Percentiles rank a stretch among this genome's conserved stretches.
Conservation (phyloP, 2,113 vertebrate species). For the Prochilodus magdalenae region DNA sequence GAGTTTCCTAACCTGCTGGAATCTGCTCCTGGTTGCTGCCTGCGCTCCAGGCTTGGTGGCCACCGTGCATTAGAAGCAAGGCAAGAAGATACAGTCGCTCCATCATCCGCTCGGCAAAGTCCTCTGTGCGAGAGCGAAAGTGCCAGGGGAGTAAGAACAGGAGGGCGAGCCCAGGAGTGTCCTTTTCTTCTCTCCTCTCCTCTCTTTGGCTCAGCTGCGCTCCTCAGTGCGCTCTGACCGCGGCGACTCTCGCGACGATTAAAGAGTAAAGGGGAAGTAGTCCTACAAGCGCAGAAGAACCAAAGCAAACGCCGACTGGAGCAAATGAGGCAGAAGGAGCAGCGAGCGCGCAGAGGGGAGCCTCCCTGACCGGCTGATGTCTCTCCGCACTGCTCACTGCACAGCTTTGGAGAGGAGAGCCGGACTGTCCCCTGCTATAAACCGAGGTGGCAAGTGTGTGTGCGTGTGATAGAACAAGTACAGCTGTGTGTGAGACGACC, state of each 20-base stretch:
- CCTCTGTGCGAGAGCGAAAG: neutral
- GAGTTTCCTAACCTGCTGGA: slow-evolving; percentile 78
- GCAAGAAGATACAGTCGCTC: slow-evolving; percentile 62
- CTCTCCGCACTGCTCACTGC: slow-evolving; percentile 31
- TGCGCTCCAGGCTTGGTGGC: slow-evolving; percentile 50
- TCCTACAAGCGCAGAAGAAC: neutral
- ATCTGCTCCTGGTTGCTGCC: slow-evolving; percentile 58
- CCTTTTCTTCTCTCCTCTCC: neutral
- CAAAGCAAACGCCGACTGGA: slow-evolving; percentile 54
- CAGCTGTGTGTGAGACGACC: slow-evolving; percentile 68
- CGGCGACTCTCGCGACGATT: slow-evolving; percentile 19
- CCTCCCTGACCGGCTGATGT: slow-evolving; percentile 66
- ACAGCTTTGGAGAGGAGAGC: slow-evolving; percentile 21
- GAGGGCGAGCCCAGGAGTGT: slow-evolving; percentile 14
- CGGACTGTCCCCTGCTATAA: slow-evolving; percentile 48
- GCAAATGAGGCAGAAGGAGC: slow-evolving; percentile 34
- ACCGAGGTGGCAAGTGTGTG: slow-evolving; percentile 56
- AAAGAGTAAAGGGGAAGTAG: slow-evolving; percentile 34
- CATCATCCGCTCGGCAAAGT: slow-evolving; percentile 61
- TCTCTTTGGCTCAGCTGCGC: slow-evolving; percentile 25
- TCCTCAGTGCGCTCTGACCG: slow-evolving; percentile 28
- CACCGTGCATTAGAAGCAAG: slow-evolving; percentile 60
- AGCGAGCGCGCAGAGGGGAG: slow-evolving; percentile 60
- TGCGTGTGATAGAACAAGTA: slow-evolving; percentile 60
- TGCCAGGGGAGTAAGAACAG: neutral